These are phyloP conservation scores for Rhinella marina DNA, from an alignment of 2,797 vertebrate species.

Conservation along the genomic window DNA sequence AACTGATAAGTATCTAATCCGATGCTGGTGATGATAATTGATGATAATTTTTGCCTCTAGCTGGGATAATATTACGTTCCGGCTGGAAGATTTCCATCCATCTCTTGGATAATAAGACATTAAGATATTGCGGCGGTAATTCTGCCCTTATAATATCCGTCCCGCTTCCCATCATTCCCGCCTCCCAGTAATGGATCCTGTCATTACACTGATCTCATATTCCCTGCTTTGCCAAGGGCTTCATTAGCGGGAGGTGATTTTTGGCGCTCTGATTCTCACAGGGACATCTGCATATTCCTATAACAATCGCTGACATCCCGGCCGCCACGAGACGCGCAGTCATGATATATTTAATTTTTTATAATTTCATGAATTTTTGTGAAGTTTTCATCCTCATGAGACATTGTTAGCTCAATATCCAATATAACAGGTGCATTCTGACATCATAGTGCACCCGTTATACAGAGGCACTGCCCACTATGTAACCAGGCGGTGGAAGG, in stretches of 20 bases:
- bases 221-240: conserved; percentile 3
- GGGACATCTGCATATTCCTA: background rate
- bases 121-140: background rate
- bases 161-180: background rate
- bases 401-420: too few relatives aligned
- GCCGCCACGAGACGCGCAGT: background rate
- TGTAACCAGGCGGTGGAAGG: too few relatives aligned
- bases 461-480: background rate
- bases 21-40: background rate
- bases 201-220: background rate
- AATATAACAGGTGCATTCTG: too few relatives aligned
- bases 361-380: too few relatives aligned
- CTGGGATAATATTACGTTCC: background rate
- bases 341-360: background rate
- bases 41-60: background rate
- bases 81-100: background rate
- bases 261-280: background rate
- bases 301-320: background rate
- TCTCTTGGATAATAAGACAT: background rate
- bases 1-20: too few relatives aligned
- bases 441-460: background rate
- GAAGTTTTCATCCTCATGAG: background rate
- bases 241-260: conserved; percentile 25
- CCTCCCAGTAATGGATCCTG: conserved; percentile 9
- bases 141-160: background rate